phyloP scores from a whole-genome alignment of 2,113 vertebrate species.

The Peromyscus maniculatus region DNA sequence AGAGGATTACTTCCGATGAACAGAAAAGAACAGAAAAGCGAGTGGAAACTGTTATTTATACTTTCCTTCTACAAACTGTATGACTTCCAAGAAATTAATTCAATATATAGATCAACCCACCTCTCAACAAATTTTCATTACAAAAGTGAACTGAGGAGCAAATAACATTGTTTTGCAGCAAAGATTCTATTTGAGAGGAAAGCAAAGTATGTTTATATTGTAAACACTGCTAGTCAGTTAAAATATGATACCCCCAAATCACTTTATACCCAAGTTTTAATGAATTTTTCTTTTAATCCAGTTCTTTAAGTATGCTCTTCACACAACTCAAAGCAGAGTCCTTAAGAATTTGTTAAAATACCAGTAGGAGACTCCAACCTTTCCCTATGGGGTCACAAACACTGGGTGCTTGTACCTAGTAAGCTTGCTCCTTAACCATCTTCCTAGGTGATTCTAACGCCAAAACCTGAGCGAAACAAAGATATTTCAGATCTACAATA shows the following conservation, averaged over 20 bases:
- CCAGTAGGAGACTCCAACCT: neutral
- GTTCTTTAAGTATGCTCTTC: neutral
- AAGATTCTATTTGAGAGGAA: conserved; percentile 15
- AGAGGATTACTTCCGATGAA: neutral
- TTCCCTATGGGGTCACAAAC: neutral
- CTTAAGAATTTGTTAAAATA: conserved; percentile 13
- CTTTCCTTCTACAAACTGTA: conserved; percentile 5
- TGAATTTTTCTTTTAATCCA: neutral
- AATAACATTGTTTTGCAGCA: conserved; percentile 28
- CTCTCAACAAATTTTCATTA: conserved; percentile 39
- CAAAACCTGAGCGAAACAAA: neutral
- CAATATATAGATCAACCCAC: neutral
- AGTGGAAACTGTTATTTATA: neutral
- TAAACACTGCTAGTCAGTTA: neutral
- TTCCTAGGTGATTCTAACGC: neutral
- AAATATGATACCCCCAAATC: neutral
- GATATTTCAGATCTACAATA: neutral
- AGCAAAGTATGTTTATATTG: neutral
- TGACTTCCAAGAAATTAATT: conserved; percentile 46
- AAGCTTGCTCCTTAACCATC: neutral
- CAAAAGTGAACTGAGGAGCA: neutral
- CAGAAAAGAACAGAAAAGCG: neutral
- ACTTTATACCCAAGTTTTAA: neutral
- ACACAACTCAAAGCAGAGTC: neutral
- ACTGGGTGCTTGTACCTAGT: neutral